Percentiles rank a stretch among this genome's conserved stretches.
These are phyloP conservation scores for Bombus sibiricus DNA, from an alignment of 1,140 invertebrate species.

Conservation along the genomic window DNA sequence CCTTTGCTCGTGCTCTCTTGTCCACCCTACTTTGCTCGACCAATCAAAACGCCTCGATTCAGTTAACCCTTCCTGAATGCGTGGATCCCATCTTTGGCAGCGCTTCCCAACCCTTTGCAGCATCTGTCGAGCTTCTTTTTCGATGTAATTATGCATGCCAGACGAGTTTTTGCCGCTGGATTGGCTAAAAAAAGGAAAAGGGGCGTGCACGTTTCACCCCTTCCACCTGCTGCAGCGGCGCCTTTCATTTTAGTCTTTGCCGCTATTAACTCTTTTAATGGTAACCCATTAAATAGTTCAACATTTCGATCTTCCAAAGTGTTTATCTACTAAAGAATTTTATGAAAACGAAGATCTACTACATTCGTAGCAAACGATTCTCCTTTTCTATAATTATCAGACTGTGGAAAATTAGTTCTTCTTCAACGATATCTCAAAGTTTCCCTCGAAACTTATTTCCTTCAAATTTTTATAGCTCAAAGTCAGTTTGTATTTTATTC, in stretches of 20 bases:
- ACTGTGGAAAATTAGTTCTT: too few species aligned
- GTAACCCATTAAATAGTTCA: background rate
- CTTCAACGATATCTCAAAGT: too few species aligned
- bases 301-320: background rate
- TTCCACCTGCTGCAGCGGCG: constrained; percentile 38
- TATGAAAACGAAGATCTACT: too few species aligned
- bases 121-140: constrained; percentile 71
- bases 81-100: constrained; percentile 9
- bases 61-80: constrained; percentile 73
- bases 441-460: too few species aligned
- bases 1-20: constrained; percentile 56
- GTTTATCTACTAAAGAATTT: too few species aligned
- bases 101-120: constrained; percentile 63
- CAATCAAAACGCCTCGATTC: constrained; percentile 71
- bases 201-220: constrained; percentile 71
- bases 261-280: constrained; percentile 5
- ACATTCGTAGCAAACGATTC: too few species aligned
- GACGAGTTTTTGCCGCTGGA: constrained; percentile 66
- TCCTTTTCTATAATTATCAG: too few species aligned
- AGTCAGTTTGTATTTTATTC: too few species aligned
- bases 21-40: constrained; percentile 45
- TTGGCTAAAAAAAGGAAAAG: constrained; percentile 66
- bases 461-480: too few species aligned
- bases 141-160: constrained; percentile 73
- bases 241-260: constrained; percentile 10